phyloP scores from a whole-genome alignment of 2,888 invertebrate species.

The Zaprionus lineosus region DNA sequence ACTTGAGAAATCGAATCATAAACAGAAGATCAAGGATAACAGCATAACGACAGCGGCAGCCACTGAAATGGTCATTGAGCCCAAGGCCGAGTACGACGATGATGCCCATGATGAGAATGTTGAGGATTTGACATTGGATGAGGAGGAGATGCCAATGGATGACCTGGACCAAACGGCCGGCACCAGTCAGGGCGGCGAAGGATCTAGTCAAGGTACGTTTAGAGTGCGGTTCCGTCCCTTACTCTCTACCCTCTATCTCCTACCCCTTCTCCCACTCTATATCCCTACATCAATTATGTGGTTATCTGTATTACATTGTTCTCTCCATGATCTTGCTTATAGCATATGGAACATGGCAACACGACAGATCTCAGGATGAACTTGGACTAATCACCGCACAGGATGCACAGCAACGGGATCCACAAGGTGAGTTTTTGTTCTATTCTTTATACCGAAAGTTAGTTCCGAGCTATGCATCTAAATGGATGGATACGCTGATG shows the following conservation, averaged over 20 bases:
- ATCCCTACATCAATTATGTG: neutral
- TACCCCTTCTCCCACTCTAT: neutral
- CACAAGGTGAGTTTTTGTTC: slow-evolving; percentile 90
- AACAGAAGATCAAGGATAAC: slow-evolving; percentile 77
- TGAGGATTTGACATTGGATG: slow-evolving; percentile 93
- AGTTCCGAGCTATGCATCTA: slow-evolving; percentile 38
- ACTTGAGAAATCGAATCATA: slow-evolving; percentile 81
- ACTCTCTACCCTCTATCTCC: neutral
- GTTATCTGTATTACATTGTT: no score
- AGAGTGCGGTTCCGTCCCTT: neutral
- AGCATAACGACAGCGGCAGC: slow-evolving; percentile 50
- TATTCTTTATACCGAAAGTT: slow-evolving; percentile 49
- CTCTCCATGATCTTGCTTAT: slow-evolving; percentile 73
- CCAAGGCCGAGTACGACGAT: slow-evolving; percentile 89
- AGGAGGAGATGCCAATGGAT: slow-evolving; percentile 88
- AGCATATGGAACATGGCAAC: slow-evolving; percentile 94
- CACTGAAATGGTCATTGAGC: slow-evolving; percentile 85
- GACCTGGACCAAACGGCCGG: slow-evolving; percentile 86
- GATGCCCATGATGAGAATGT: slow-evolving; percentile 89
- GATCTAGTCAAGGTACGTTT: slow-evolving; percentile 87
- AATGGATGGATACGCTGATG: slow-evolving; percentile 28
- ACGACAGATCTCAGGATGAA: slow-evolving; percentile 93
- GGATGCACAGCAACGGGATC: slow-evolving; percentile 90
- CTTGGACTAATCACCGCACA: slow-evolving; percentile 90
- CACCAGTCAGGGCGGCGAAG: slow-evolving; percentile 87